Percentiles rank a stretch among this genome's conserved stretches.
These are phyloP conservation scores for Cephalotes varians DNA, from an alignment of 2,888 invertebrate genomes.

Conservation along the genomic window DNA sequence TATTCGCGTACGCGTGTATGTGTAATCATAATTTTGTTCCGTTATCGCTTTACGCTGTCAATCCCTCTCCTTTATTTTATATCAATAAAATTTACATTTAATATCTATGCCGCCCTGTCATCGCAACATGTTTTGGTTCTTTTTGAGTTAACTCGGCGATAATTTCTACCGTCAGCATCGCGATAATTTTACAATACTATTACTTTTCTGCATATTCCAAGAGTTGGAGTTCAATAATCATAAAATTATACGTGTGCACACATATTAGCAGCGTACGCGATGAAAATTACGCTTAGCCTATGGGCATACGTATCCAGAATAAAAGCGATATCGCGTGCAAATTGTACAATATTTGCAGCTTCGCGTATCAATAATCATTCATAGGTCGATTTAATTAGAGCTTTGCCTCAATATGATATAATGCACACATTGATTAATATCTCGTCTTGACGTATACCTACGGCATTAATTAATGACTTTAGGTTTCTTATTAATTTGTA, in stretches of 20 bases:
- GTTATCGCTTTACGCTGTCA: not conserved
- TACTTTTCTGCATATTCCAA: conserved; percentile 1
- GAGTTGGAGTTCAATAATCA: not conserved
- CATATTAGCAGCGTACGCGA: conserved; percentile 5
- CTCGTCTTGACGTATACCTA: conserved; percentile 16
- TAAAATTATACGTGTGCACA: conserved; percentile 20
- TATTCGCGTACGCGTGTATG: not conserved
- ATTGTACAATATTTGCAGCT: conserved; percentile 43
- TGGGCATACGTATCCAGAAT: not conserved
- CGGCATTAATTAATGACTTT: conserved; percentile 52
- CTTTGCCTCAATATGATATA: conserved; percentile 48
- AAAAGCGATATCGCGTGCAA: conserved; percentile 46
- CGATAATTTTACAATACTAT: conserved; percentile 13
- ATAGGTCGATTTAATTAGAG: conserved; percentile 56
- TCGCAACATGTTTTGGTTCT: conserved; percentile 17
- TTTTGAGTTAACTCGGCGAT: not conserved
- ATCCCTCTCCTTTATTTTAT: not conserved
- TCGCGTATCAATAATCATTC: not conserved
- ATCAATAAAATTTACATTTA: conserved; percentile 43
- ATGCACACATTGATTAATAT: too few species aligned
- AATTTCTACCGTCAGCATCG: not conserved
- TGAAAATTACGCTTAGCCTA: conserved; percentile 31
- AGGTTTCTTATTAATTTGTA: conserved; percentile 40
- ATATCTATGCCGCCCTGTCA: conserved; percentile 12
- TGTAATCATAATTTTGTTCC: conserved; percentile 9